Conservation (phyloP, 2,113 vertebrate genomes). For the Asarcornis scutulata region DNA sequence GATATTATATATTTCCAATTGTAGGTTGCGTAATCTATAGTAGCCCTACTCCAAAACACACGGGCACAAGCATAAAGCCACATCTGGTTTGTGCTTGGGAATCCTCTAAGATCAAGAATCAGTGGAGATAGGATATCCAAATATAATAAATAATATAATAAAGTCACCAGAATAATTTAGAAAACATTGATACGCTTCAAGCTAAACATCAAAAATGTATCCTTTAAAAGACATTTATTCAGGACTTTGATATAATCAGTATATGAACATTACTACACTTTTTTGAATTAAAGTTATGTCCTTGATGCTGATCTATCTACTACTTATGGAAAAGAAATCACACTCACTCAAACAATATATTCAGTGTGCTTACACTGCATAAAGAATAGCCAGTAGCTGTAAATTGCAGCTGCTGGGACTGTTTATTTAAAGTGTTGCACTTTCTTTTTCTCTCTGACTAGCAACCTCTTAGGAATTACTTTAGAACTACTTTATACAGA, state of each 20-base stretch:
- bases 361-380: neutral
- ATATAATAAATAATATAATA: neutral
- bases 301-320: neutral
- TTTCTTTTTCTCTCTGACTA: neutral
- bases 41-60: neutral
- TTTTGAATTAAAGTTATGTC: neutral
- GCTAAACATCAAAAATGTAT: neutral
- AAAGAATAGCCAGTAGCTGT: neutral
- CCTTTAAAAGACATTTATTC: neutral
- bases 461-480: neutral
- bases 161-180: neutral
- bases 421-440: neutral
- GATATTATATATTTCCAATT: neutral
- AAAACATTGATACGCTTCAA: neutral
- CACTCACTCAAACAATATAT: neutral
- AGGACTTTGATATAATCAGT: neutral
- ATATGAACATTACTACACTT: neutral
- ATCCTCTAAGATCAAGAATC: neutral
- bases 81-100: neutral
- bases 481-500: neutral
- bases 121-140: neutral
- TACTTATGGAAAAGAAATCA: neutral
- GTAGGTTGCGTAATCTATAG: neutral
- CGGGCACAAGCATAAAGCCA: neutral
- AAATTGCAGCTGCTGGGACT: neutral